Percentiles rank a stretch among this genome's conserved stretches.
phyloP scores from a whole-genome alignment of 2,888 invertebrate species.

The Linyphia triangularis region DNA sequence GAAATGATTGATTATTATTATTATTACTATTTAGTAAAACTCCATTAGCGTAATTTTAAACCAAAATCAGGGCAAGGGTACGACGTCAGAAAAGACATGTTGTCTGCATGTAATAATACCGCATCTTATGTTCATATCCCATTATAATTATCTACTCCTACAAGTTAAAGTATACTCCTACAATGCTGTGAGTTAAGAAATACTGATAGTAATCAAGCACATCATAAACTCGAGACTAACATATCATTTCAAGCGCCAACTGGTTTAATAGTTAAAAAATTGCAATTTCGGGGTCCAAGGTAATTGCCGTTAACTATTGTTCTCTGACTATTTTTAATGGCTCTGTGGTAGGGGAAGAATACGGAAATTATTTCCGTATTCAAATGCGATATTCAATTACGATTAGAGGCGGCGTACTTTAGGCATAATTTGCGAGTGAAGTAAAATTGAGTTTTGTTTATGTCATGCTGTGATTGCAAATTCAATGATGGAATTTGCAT shows the following conservation, averaged over 20 bases:
- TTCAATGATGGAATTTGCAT: neutral
- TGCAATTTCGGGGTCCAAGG: neutral
- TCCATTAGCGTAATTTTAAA: neutral
- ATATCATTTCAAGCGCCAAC: neutral
- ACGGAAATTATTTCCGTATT: neutral
- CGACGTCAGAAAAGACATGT: neutral
- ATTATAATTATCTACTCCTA: neutral
- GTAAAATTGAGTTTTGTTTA: neutral
- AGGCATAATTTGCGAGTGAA: neutral
- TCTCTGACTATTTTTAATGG: neutral
- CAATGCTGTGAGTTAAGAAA: neutral
- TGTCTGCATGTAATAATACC: neutral
- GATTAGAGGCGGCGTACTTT: neutral
- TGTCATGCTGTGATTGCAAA: neutral
- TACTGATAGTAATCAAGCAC: neutral
- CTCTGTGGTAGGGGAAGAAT: neutral
- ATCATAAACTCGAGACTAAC: neutral
- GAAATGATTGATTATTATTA: neutral
- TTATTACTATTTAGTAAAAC: neutral
- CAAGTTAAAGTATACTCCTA: neutral
- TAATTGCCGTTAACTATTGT: neutral
- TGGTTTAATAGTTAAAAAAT: neutral
- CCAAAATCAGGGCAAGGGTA: neutral
- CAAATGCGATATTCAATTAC: neutral
- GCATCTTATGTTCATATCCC: neutral